Evolutionary conservation across 2,113 vertebrate genomes (phyloP).

Genomic region (Centropus unirufus): DNA sequence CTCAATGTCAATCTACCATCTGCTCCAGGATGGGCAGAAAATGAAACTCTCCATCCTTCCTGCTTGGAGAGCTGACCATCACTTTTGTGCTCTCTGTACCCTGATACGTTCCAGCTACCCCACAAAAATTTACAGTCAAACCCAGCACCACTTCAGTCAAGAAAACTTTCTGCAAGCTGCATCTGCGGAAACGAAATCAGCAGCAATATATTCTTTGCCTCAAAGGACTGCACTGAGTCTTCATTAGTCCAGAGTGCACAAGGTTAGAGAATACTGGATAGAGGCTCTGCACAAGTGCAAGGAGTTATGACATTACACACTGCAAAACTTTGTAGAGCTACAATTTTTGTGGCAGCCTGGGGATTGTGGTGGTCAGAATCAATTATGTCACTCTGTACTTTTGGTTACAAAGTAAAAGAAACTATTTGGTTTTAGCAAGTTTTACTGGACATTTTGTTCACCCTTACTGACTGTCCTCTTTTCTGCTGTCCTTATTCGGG

Average conservation of each 20-base stretch:
- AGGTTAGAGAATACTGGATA: neutral
- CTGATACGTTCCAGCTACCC: neutral
- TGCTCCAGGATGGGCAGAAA: neutral
- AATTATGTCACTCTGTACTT: neutral
- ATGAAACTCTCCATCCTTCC: neutral
- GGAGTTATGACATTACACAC: neutral
- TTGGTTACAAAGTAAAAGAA: conserved; percentile 55
- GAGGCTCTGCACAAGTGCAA: neutral
- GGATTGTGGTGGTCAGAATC: conserved; percentile 21
- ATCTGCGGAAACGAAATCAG: conserved; percentile 39
- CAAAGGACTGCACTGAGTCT: neutral
- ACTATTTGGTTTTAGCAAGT: neutral
- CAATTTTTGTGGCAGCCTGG: conserved; percentile 25
- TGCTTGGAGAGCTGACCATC: neutral
- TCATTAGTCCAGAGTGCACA: neutral
- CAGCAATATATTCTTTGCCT: conserved; percentile 31
- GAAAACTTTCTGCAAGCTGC: neutral
- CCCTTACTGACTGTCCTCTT: neutral
- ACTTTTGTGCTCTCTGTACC: neutral
- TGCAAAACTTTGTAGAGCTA: neutral
- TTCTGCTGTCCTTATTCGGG: neutral
- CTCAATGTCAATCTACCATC: neutral
- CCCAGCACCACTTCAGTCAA: neutral
- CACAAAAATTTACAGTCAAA: conserved; percentile 17
- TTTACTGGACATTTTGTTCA: neutral